Conservation (phyloP, 2,888 invertebrate genomes). For the Zygogramma bicolorata region DNA sequence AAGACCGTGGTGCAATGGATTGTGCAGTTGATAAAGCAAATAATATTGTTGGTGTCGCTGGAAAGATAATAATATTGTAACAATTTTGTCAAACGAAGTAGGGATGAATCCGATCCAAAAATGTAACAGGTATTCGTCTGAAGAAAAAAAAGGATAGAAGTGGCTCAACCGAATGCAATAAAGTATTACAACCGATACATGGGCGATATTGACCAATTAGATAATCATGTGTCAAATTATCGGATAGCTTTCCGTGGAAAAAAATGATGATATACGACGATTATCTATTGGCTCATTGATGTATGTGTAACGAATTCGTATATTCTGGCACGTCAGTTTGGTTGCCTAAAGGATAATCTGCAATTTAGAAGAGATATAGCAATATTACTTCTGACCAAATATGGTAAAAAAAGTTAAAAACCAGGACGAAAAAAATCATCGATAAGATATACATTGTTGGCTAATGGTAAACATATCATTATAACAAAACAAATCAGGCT, state of each 20-base stretch:
- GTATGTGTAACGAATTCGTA: constrained; percentile 14
- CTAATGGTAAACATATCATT: too few relatives aligned
- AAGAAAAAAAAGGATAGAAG: constrained; percentile 17
- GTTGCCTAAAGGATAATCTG: constrained; percentile 17
- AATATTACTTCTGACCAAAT: not conserved
- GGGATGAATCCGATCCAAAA: constrained; percentile 9
- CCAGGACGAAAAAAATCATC: too few relatives aligned
- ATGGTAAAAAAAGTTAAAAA: constrained; percentile 4
- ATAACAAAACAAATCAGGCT: too few relatives aligned
- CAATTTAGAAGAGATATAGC: constrained; percentile 6
- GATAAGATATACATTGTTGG: too few relatives aligned
- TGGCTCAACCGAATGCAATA: constrained; percentile 9
- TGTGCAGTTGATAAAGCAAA: not conserved
- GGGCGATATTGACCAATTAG: constrained; percentile 18
- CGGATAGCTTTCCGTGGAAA: constrained; percentile 14
- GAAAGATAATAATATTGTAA: not conserved
- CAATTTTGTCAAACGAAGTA: constrained; percentile 24
- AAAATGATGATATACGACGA: constrained; percentile 19
- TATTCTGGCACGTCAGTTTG: constrained; percentile 13
- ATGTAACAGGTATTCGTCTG: constrained; percentile 17
- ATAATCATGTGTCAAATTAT: constrained; percentile 17
- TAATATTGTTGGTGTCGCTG: not conserved
- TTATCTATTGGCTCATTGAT: constrained; percentile 26
- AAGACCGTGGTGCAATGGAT: constrained; percentile 2
- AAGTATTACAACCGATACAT: constrained; percentile 17